Evolutionary conservation across 2,113 vertebrate species (phyloP).

Genomic region (Tachycineta bicolor): DNA sequence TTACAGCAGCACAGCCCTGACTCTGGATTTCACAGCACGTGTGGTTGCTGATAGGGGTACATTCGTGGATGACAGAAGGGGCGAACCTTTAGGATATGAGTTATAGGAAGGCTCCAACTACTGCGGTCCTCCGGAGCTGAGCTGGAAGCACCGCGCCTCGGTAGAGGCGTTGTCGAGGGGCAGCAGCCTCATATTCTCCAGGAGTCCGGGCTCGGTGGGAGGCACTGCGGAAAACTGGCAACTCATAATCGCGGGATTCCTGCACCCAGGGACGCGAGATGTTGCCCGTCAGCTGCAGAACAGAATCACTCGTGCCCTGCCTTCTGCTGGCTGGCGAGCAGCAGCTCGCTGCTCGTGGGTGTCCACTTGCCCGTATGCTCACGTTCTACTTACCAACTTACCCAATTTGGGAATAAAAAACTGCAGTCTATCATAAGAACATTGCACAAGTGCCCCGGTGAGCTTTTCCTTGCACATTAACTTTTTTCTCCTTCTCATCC

Average conservation of each 20-base stretch:
- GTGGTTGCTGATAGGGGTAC: neutral
- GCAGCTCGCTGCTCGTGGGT: neutral
- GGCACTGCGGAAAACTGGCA: neutral
- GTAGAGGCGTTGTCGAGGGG: neutral
- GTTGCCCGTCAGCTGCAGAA: neutral
- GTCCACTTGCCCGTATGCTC: neutral
- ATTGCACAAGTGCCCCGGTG: neutral
- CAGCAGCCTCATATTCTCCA: neutral
- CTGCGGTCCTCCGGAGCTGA: neutral
- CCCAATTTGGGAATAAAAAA: neutral
- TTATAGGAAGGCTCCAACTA: neutral
- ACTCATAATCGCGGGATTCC: neutral
- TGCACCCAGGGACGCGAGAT: neutral
- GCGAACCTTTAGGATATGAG: accelerated
- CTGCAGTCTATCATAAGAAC: neutral
- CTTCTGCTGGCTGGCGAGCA: neutral
- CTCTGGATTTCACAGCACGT: neutral
- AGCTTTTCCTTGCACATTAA: neutral
- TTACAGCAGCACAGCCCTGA: accelerated
- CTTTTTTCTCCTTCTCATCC: neutral
- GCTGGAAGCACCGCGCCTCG: neutral
- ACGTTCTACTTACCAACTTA: neutral
- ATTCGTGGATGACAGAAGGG: neutral
- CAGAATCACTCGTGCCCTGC: accelerated
- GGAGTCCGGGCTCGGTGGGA: neutral